A percentile compares a stretch with the other conserved stretches of the same genome.
These are phyloP conservation scores for Zenarchopterus dispar DNA, from an alignment of 2,797 vertebrate genomes.

Conservation along the genomic window DNA sequence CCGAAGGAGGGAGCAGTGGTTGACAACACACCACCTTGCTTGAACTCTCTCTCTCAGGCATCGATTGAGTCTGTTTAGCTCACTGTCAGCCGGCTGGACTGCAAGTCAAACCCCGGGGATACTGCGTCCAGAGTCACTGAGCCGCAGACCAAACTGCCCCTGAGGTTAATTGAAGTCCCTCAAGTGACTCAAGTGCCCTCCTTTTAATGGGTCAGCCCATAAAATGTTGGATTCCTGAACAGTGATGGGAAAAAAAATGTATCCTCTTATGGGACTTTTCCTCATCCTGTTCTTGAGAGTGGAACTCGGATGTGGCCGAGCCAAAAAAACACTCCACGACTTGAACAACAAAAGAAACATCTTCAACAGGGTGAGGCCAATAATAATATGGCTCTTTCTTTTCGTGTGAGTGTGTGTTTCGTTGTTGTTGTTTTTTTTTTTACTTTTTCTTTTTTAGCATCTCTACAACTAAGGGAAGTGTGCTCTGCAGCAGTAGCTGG, in stretches of 20 bases:
- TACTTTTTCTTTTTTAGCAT: slow-evolving; percentile 22
- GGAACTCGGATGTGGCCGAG: slow-evolving; percentile 51
- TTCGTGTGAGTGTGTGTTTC: slow-evolving; percentile 8
- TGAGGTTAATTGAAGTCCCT: slow-evolving; percentile 83
- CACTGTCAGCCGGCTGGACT: slow-evolving; percentile 46
- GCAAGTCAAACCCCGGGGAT: slow-evolving; percentile 53
- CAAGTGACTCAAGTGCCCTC: slow-evolving; percentile 74
- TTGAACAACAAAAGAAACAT: slow-evolving; percentile 61
- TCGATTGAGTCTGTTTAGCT: slow-evolving; percentile 66
- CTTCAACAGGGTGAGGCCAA: slow-evolving; percentile 36
- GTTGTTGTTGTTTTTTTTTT: slow-evolving; percentile 20
- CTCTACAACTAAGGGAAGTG: slow-evolving; percentile 33
- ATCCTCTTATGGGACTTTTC: slow-evolving; percentile 59
- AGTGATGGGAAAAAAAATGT: slow-evolving; percentile 66
- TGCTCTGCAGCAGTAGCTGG: slow-evolving; percentile 20
- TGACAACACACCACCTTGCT: slow-evolving; percentile 43
- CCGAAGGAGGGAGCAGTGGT: slow-evolving; percentile 61
- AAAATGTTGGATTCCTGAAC: slow-evolving; percentile 79
- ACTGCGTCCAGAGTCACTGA: slow-evolving; percentile 52
- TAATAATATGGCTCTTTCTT: slow-evolving; percentile 51
- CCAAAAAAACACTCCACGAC: slow-evolving; percentile 55
- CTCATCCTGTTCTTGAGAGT: slow-evolving; percentile 64
- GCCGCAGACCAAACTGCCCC: slow-evolving; percentile 71
- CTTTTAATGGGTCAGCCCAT: slow-evolving; percentile 78
- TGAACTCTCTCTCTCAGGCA: slow-evolving; percentile 65